Conservation (phyloP, 2,888 invertebrate species). For the Blastobasis lacticolella region DNA sequence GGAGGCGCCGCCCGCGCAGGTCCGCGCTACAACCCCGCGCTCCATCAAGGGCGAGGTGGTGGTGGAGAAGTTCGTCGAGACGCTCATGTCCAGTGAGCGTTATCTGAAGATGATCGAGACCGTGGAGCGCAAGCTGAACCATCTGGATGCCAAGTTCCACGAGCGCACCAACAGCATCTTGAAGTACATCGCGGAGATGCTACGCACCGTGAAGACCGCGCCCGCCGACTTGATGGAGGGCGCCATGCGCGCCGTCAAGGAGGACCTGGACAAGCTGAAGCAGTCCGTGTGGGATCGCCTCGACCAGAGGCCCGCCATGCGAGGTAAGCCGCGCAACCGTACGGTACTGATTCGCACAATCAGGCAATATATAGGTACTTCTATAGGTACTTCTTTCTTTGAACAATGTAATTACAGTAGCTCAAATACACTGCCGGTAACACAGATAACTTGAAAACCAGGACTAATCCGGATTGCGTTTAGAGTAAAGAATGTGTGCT, state of each 20-base stretch:
- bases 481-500: too few relatives aligned
- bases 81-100: slow-evolving; percentile 47
- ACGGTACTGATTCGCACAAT: too few relatives aligned
- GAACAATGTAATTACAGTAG: too few relatives aligned
- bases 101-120: slow-evolving; percentile 51
- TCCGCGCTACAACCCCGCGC: neutral
- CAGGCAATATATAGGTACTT: too few relatives aligned
- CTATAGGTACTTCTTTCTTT: too few relatives aligned
- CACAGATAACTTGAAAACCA: too few relatives aligned
- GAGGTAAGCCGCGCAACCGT: slow-evolving; percentile 25
- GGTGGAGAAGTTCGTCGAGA: slow-evolving; percentile 55
- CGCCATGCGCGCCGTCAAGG: slow-evolving; percentile 27
- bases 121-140: slow-evolving; percentile 43
- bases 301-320: slow-evolving; percentile 23
- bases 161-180: slow-evolving; percentile 44
- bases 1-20: neutral
- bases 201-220: slow-evolving; percentile 29
- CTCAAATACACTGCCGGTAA: too few relatives aligned
- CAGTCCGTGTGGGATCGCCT: slow-evolving; percentile 21
- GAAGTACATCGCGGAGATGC: slow-evolving; percentile 46
- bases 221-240: slow-evolving; percentile 26
- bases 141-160: slow-evolving; percentile 42
- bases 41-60: slow-evolving; percentile 30
- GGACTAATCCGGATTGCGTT: too few relatives aligned
- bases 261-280: slow-evolving; percentile 36